Conservation (phyloP, 2,797 vertebrate species). For the Eutrigla gurnardus region DNA sequence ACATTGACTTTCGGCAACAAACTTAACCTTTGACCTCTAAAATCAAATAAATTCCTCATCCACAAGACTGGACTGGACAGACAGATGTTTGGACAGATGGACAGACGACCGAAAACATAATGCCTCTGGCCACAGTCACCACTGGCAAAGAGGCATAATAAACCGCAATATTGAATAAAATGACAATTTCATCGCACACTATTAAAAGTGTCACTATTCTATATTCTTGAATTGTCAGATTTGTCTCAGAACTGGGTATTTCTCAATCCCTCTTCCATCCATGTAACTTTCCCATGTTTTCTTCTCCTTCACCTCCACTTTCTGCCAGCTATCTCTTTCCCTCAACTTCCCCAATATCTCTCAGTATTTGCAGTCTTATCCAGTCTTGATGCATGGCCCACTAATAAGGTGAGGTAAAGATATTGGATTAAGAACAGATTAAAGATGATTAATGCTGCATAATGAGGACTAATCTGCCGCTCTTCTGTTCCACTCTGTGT, state of each 20-base stretch:
- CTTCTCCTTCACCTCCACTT: conserved; percentile 9
- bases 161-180: not conserved
- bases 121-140: not conserved
- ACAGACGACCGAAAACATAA: not conserved
- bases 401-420: conserved; percentile 75
- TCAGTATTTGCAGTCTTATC: conserved; percentile 66
- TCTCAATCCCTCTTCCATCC: not conserved
- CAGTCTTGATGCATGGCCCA: conserved; percentile 59
- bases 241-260: not conserved
- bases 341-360: conserved; percentile 26
- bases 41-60: not conserved
- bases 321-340: conserved; percentile 6
- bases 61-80: not conserved
- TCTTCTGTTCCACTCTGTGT: conserved; percentile 58
- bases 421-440: conserved; percentile 82
- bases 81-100: not conserved
- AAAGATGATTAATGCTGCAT: conserved; percentile 77
- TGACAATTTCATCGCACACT: not conserved
- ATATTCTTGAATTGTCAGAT: not conserved
- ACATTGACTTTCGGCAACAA: too few species aligned
- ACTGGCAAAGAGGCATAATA: not conserved
- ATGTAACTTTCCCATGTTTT: conserved; percentile 9
- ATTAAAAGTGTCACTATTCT: not conserved
- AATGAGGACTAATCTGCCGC: conserved; percentile 74
- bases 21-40: not conserved